Percentiles rank a stretch among this genome's conserved stretches.
These are phyloP conservation scores for Capreolus pygargus DNA, from an alignment of 2,113 vertebrate genomes.

Conservation along the genomic window DNA sequence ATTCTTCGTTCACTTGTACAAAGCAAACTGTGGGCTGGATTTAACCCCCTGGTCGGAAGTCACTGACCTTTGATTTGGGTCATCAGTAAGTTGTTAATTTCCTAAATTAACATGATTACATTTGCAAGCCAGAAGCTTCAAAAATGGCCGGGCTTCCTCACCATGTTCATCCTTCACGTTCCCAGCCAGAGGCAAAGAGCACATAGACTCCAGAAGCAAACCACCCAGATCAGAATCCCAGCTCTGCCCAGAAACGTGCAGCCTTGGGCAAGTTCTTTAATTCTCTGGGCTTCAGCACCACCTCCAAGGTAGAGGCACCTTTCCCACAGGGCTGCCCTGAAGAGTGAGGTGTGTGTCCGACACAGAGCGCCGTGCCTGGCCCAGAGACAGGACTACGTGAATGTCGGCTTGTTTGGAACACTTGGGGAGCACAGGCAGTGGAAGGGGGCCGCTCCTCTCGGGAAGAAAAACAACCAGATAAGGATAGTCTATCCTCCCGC, in stretches of 20 bases:
- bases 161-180: not conserved
- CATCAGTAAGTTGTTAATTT: not conserved
- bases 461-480: too few relatives aligned
- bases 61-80: too few relatives aligned
- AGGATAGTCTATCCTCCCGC: not conserved
- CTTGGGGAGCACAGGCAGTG: not conserved
- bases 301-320: fast-evolving
- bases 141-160: not conserved
- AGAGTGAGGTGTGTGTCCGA: fast-evolving
- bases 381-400: fast-evolving
- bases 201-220: not conserved
- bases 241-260: not conserved
- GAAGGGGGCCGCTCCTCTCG: constrained; percentile 3
- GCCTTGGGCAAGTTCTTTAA: not conserved
- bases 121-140: not conserved
- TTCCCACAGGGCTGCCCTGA: fast-evolving
- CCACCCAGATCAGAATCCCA: not conserved
- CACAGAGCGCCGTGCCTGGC: fast-evolving
- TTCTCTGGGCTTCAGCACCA: not conserved
- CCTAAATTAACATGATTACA: not conserved
- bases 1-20: too few relatives aligned
- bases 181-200: not conserved
- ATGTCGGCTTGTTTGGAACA: not conserved
- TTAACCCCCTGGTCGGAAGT: not conserved
- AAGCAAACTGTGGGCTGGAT: not conserved